phyloP scores from a whole-genome alignment of 1,140 invertebrate genomes.

The Stegodyphus dumicola region DNA sequence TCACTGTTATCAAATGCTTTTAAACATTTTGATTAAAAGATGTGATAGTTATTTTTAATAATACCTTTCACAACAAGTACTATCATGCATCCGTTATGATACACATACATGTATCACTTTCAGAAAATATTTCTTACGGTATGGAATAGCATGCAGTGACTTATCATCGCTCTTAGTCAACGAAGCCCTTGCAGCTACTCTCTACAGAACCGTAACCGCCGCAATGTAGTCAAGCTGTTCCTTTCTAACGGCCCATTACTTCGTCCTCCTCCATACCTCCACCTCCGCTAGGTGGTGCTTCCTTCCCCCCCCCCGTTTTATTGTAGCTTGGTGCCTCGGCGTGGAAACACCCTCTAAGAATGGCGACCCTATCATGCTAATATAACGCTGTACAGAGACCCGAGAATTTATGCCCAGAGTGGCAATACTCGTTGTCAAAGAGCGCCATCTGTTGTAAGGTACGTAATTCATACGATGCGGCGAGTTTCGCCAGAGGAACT shows the following conservation, averaged over 20 bases:
- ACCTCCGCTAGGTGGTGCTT: background rate
- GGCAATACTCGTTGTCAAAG: constrained; percentile 23
- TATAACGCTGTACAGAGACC: constrained; percentile 7
- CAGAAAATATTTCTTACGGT: too few species aligned
- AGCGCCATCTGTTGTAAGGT: constrained; percentile 38
- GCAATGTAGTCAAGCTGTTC: constrained; percentile 44
- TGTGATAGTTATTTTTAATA: too few species aligned
- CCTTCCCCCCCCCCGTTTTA: background rate
- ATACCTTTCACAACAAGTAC: too few species aligned
- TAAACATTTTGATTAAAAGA: too few species aligned
- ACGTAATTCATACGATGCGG: background rate
- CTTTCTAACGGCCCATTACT: constrained; percentile 45
- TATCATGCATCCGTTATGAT: too few species aligned
- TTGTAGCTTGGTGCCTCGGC: background rate
- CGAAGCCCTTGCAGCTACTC: too few species aligned
- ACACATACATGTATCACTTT: too few species aligned
- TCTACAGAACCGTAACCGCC: background rate
- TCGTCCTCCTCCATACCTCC: background rate
- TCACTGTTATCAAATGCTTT: too few species aligned
- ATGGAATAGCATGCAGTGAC: too few species aligned
- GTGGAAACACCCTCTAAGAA: background rate
- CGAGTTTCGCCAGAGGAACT: background rate
- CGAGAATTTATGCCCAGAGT: constrained; percentile 31
- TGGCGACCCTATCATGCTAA: constrained; percentile 5
- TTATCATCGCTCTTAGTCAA: too few species aligned